Evolutionary conservation across 2,888 invertebrate species (phyloP).

Genomic region (Oligia latruncula): DNA sequence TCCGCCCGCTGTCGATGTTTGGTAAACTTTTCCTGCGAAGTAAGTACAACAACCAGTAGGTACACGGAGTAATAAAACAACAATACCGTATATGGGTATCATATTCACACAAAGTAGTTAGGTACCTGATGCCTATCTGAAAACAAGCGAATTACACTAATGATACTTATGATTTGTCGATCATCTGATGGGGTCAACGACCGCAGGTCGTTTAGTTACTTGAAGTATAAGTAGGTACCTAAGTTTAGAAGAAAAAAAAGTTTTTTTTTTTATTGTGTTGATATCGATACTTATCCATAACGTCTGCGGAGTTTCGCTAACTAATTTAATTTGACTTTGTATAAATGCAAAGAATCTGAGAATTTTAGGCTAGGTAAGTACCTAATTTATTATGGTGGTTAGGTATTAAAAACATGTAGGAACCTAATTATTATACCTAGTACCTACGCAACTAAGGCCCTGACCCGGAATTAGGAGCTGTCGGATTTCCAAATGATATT

Average conservation of each 20-base stretch:
- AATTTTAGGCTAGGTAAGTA: neutral
- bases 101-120: constrained; percentile 1
- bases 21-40: constrained; percentile 52
- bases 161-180: neutral
- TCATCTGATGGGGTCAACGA: neutral
- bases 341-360: neutral
- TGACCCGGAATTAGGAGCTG: no score
- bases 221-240: neutral
- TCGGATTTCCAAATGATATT: neutral
- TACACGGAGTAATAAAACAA: constrained; percentile 37
- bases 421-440: neutral
- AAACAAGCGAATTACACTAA: neutral
- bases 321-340: neutral
- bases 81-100: neutral
- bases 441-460: neutral
- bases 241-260: neutral
- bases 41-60: constrained; percentile 6
- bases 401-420: neutral
- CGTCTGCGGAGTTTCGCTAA: neutral
- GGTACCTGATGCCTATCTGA: neutral
- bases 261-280: neutral
- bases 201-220: neutral
- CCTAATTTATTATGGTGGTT: neutral
- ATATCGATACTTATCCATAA: neutral
- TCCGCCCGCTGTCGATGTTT: constrained; percentile 43